Base-by-base conservation (phyloP, 2,113 vertebrate genomes). In the Perca flavescens region DNA sequence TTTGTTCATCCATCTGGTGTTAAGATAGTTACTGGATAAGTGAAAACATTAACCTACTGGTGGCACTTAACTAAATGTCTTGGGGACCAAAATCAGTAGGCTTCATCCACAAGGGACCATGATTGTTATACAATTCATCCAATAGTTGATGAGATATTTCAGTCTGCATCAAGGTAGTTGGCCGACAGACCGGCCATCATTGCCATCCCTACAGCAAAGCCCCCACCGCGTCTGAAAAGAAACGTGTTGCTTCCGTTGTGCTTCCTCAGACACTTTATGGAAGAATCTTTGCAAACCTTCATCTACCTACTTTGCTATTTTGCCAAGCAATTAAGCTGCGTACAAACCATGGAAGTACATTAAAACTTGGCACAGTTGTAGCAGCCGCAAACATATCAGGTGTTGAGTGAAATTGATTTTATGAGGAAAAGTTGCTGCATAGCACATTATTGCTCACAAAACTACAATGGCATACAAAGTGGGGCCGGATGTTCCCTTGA, bases 381-480 rank as follows among this genome's bases (percentile, higher is more conserved):
- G 69, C 56, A 60, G 62, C 52, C 19, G 9, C 17, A 8, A 76
- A 67, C 74, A 63, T 71, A 83, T 62, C 69, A 86, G 71, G 63
- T 83, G 65, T 73, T 73, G 34, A 83, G 84, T 47, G 58, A 72
- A 89, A 74, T n/a, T 65, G 70, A 79, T 82, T 85, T 89, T 85
- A 62, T 62, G 68, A 82, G 82, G 67, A 83, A 89, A 86, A 78
- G 46, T 74, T 85, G 90, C 87, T 76, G 84, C 19, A 28, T 61
- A 54, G 81, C 80, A 84, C 50, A 75, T 82, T 82, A 79, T 3
- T 28, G 28, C 84, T 88, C 83, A 22, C 72, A 86, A 79, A 82
- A 89, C 83, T 68, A 70, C 74, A 64, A 83, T 78, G 75, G 84
- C 88, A 90, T 90, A 84, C 88, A 89, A 86, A 93, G 90, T 72